Evolutionary conservation across 2,888 invertebrate genomes (phyloP), one percentile per base, ranked within the genome.

Genomic region (Calliphora vomitoria): DNA sequence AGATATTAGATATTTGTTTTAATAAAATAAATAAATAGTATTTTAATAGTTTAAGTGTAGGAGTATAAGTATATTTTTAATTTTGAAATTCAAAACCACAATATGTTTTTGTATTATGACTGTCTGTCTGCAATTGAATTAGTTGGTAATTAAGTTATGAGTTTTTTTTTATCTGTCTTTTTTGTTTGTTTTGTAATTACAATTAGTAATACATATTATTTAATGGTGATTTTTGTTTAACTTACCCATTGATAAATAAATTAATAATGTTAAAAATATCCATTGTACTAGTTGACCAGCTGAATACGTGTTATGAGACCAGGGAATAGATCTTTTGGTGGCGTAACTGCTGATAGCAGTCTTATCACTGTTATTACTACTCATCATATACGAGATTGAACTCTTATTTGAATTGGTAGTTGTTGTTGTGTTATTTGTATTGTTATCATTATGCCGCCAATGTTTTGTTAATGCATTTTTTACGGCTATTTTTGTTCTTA

Each of bases 191-290:
- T 74, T 47, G 64, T 72, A 64, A 74, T 74, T 47, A 0, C 6
- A 35, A n/a, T 55, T 58, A 41, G 13, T 53, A 15, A 38, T 55
- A 69, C 47, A 31, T 50, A 5, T 10, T 55, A 25, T 0, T 10
- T 53, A 31, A 18, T 15, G 20, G 1, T 38, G 18, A 38, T n/a
- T 64, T 8, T 44, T 74, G 11, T 80, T 69, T 53, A 44, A 89
- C 92, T 92, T 89, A 92, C 92, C 93, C 91, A 91, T 91, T 89
- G 92, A 90, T 90, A 92, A 90, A 89, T 90, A 91, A 89, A 92
- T 90, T 89, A 92, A 89, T 87, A 92, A 85, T 82, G 91, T 89
- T 89, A 92, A 89, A 90, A 91, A 90, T 90, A 93, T 91, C 91
- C 92, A 92, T 82, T 89, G 89, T 44, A 86, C 38, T 75, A 85